phyloP scores from a whole-genome alignment of 2,113 vertebrate species.

The Prunella himalayana region DNA sequence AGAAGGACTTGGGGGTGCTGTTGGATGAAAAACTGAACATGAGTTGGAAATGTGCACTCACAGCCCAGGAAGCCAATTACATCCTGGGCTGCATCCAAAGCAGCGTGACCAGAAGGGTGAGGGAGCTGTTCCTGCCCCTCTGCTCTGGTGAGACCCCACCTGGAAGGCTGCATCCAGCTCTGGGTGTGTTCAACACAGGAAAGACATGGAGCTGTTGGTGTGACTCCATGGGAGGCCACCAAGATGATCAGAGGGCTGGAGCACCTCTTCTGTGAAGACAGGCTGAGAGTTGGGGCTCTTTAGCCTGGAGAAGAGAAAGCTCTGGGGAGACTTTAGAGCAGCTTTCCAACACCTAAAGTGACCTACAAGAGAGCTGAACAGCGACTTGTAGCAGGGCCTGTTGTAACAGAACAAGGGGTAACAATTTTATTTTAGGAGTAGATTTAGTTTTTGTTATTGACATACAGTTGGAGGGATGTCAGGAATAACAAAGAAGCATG shows the following conservation, averaged over 20 bases:
- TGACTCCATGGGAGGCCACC: neutral
- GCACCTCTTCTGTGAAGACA: neutral
- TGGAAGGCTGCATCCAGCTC: neutral
- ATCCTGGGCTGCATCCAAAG: neutral
- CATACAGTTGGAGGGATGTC: neutral
- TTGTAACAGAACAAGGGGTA: neutral
- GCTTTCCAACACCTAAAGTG: neutral
- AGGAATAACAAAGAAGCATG: neutral
- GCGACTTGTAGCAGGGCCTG: neutral
- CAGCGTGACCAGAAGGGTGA: accelerated
- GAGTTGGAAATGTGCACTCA: accelerated
- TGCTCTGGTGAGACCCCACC: neutral
- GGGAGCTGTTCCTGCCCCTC: neutral
- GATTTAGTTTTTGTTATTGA: neutral
- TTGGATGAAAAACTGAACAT: neutral
- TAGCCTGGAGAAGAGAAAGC: neutral
- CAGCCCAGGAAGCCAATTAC: neutral
- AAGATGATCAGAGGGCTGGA: neutral
- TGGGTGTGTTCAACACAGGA: neutral
- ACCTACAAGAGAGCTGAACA: neutral
- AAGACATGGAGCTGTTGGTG: neutral
- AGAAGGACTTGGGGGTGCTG: neutral
- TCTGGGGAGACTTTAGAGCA: neutral
- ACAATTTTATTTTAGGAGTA: neutral
- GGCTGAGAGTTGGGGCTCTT: neutral